Conservation (phyloP, 1,140 invertebrate species). For the Drosophila hydei region DNA sequence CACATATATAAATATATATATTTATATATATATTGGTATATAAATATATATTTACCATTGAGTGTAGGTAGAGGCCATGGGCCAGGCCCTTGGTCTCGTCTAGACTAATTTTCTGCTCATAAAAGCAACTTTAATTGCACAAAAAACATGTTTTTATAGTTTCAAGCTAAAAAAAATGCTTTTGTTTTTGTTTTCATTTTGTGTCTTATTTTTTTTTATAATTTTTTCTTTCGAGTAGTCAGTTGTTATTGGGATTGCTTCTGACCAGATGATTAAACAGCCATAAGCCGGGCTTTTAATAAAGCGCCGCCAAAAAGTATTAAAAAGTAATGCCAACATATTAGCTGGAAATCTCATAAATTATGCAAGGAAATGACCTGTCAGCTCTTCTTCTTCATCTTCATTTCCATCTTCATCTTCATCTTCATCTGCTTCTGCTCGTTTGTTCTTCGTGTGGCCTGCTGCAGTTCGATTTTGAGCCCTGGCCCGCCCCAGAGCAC, state of each 20-base stretch:
- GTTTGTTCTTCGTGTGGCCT: background rate
- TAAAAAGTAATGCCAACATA: slow-evolving; percentile 74
- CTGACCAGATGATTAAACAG: slow-evolving; percentile 66
- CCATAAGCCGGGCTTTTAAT: slow-evolving; percentile 60
- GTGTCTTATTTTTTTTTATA: background rate
- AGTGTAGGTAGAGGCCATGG: background rate
- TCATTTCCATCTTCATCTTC: background rate
- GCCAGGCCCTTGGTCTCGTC: slow-evolving; percentile 26
- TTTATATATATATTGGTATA: background rate
- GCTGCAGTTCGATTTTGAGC: background rate
- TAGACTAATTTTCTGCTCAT: slow-evolving; percentile 74
- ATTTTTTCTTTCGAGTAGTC: slow-evolving; percentile 23
- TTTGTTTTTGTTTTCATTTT: slow-evolving; percentile 27
- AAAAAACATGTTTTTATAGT: slow-evolving; percentile 72
- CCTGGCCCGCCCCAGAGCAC: slow-evolving; percentile 30
- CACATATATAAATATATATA: slow-evolving; percentile 1
- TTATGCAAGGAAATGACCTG: slow-evolving; percentile 71
- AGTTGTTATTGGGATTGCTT: slow-evolving; percentile 39
- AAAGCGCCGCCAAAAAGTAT: slow-evolving; percentile 34
- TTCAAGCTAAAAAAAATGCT: slow-evolving; percentile 45
- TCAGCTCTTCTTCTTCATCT: slow-evolving; percentile 30
- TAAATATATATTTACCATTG: background rate
- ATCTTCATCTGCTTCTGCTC: background rate
- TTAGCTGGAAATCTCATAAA: slow-evolving; percentile 80
- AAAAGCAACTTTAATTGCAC: slow-evolving; percentile 72